phyloP scores from a whole-genome alignment of 1,140 invertebrate genomes.

The Prorops nasuta region DNA sequence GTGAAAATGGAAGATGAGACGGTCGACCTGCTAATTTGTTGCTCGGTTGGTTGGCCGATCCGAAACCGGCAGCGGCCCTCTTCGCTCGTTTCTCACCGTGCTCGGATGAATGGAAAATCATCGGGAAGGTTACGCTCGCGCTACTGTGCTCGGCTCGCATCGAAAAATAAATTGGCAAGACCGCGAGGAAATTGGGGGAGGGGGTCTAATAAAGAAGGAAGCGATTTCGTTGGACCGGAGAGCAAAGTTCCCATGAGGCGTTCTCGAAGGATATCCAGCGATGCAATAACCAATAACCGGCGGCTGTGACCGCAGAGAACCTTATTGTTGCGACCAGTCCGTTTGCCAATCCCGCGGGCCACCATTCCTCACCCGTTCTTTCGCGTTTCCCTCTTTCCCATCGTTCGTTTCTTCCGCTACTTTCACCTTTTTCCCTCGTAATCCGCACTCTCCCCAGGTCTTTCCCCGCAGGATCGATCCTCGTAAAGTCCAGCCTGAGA shows the following conservation, averaged over 20 bases:
- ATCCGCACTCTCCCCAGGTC: too few relatives aligned
- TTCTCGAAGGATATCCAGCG: conserved; percentile 14
- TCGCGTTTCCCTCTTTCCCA: neutral
- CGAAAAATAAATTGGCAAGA: too few relatives aligned
- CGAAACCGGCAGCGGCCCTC: too few relatives aligned
- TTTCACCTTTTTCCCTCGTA: conserved; percentile 6
- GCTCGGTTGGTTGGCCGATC: too few relatives aligned
- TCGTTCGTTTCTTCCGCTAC: neutral
- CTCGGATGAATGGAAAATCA: too few relatives aligned
- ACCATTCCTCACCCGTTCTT: neutral
- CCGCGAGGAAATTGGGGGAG: neutral
- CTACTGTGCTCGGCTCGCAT: too few relatives aligned
- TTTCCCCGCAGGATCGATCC: conserved; percentile 19
- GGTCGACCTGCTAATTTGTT: too few relatives aligned
- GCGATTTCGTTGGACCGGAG: conserved; percentile 9
- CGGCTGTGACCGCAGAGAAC: conserved; percentile 33
- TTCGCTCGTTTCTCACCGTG: too few relatives aligned
- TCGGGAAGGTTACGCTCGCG: too few relatives aligned
- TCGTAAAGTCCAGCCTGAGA: conserved; percentile 38
- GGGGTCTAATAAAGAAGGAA: conserved; percentile 30
- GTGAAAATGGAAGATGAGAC: too few relatives aligned
- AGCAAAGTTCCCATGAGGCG: conserved; percentile 31
- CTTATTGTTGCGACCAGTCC: too few relatives aligned
- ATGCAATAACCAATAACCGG: conserved; percentile 38
- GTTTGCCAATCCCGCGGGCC: conserved; percentile 4